Base-by-base conservation (phyloP, 2,797 vertebrate species). In the Catostomus latipinnis region DNA sequence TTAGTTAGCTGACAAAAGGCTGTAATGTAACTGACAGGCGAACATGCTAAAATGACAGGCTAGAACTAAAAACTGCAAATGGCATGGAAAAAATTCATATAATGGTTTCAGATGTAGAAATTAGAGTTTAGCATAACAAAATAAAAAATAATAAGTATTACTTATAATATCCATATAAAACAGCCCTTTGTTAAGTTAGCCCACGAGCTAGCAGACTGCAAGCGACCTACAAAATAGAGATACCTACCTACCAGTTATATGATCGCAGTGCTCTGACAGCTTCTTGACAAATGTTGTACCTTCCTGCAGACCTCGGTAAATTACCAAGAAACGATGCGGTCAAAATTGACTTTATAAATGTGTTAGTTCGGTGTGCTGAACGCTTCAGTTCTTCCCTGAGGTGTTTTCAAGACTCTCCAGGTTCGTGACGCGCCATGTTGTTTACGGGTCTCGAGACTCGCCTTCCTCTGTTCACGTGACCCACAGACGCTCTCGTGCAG, bases 361-460 rank as follows among this genome's bases (percentile, higher is more conserved):
- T 50, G 7, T 8, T 1, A 0, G 2, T 6, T 45, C 50, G 1
- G 11, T 22, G n/a, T 1, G 34, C 6, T 50, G 1, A 18, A 9
- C n/a, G 73, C 9, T 82, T 71, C 43, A 45, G 14, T 76, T 54
- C 34, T 77, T 75, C 65, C 43, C 76, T 7, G 45, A 52, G 71
- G n/a, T 79, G 83, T 70, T 54, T 61, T 71, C 84, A 85, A 83
- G 76, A 84, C 7, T 75, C 74, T 52, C 76, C 68, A 71, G 83
- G 79, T 86, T 81, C 81, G 61, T 82, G 82, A 76, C 81, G 75
- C 92, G 93, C 93, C 93, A 94, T 95, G 91, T 94, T 95, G 93
- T 94, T 94, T 94, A 94, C 93, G 89, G 34, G 89, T 80, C 90
- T 88, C 78, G 58, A 79, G 74, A 73, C 16, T 22, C 81, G 13